These are phyloP conservation scores for Cremastinae sp. DNA, from an alignment of 2,888 invertebrate species.

Conservation along the genomic window DNA sequence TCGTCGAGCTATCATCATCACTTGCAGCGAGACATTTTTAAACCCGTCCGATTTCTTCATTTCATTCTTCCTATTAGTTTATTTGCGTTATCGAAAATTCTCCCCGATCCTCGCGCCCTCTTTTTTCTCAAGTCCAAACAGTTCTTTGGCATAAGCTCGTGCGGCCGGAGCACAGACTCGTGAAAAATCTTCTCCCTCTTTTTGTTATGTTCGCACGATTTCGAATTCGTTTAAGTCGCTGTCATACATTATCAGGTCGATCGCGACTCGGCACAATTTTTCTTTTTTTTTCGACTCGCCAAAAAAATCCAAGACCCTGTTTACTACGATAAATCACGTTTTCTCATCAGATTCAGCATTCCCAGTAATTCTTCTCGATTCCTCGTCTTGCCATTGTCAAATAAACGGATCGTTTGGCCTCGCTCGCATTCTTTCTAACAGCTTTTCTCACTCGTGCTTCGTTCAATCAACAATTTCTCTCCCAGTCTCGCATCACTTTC, in stretches of 20 bases:
- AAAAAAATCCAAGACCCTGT: slow-evolving; percentile 54
- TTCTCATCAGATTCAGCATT: slow-evolving; percentile 2
- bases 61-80: slow-evolving; percentile 8
- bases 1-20: too few species aligned
- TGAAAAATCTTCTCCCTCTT: neutral
- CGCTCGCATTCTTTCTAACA: slow-evolving; percentile 28
- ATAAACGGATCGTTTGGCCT: slow-evolving; percentile 47
- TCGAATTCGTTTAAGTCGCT: slow-evolving; percentile 29
- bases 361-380: neutral
- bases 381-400: slow-evolving; percentile 4
- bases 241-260: slow-evolving; percentile 52
- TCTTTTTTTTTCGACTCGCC: slow-evolving; percentile 50
- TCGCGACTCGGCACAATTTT: slow-evolving; percentile 45
- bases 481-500: slow-evolving; percentile 41
- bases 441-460: slow-evolving; percentile 26
- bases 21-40: too few species aligned
- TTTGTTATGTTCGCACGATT: neutral
- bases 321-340: slow-evolving; percentile 22
- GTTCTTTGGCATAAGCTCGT: slow-evolving; percentile 29
- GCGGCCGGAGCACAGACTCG: neutral
- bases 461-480: slow-evolving; percentile 34
- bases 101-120: slow-evolving; percentile 39
- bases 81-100: slow-evolving; percentile 42
- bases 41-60: neutral
- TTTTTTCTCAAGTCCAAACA: slow-evolving; percentile 9